Evolutionary conservation across 2,797 vertebrate species (phyloP), one percentile per base, ranked within the genome.

Genomic region (Aulostomus chinensis): DNA sequence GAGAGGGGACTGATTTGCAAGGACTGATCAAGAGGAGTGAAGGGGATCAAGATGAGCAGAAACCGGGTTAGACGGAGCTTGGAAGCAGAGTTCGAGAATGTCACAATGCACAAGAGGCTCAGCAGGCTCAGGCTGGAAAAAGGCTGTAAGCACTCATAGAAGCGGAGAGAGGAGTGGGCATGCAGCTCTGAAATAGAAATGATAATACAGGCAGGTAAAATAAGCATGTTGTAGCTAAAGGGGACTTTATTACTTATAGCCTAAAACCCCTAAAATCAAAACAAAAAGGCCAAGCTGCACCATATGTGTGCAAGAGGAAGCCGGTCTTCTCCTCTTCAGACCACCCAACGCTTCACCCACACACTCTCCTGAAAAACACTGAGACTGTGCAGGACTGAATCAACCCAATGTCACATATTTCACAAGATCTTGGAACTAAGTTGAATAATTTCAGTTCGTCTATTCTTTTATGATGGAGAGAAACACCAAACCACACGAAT

Each of bases 301-400:
- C 90, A 90, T 86, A 83, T 89, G 90, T 90, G 86, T 80, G 83
- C 78, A 72, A 83, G 78, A 90, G 91, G 87, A 90, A 89, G 81
- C 80, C 71, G 29, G 69, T 76, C 80, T 79, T 80, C 76, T 82
- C 77, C 75, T 58, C 58, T 77, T 75, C 62, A 74, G 90, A 93
- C 92, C 91, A 91, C 91, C 91, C 92, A 92, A 64, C 11, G 81
- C 56, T 85, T 80, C 82, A 85, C 86, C 84, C 86, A 86, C 89
- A 86, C 83, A 75, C 80, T 59, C 85, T 73, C 77, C 80, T 84
- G 76, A 84, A 78, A 69, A 78, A 78, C 72, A 76, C 54, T 22
- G 65, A 72, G 69, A 57, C 58, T 60, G 67, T 55, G 76, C 78
- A 85, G 74, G 67, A 73, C 69, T 52, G 36, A 56, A 63, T 53